A percentile compares a stretch with the other conserved stretches of the same genome.
These are phyloP conservation scores for Mormyrus iriodes DNA, from an alignment of 2,113 vertebrate genomes.

Conservation along the genomic window DNA sequence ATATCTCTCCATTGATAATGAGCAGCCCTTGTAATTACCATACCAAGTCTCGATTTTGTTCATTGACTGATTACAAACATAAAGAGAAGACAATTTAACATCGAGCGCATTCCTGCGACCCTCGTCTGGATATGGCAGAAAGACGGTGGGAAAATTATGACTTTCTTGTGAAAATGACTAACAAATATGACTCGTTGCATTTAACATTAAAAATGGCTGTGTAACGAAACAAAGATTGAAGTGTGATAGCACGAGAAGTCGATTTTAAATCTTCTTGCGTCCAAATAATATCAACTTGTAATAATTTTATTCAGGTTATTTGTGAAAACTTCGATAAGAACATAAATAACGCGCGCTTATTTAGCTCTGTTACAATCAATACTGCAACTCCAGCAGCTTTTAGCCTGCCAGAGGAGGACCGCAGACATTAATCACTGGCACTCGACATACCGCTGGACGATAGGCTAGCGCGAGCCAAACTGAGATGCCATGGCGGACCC, in stretches of 20 bases:
- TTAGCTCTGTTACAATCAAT: background rate
- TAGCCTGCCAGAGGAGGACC: background rate
- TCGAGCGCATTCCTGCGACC: background rate
- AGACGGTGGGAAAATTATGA: background rate
- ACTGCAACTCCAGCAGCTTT: background rate
- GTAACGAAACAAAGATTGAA: background rate
- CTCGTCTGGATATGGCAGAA: background rate
- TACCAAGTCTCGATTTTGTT: background rate
- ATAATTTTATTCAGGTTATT: background rate
- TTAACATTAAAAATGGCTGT: background rate
- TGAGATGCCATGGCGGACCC: background rate
- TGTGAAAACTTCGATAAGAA: background rate
- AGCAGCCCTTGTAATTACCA: background rate
- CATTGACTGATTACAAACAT: background rate
- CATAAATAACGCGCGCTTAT: background rate
- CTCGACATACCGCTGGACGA: background rate
- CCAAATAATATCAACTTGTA: background rate
- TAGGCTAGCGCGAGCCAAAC: background rate
- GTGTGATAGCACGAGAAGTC: background rate
- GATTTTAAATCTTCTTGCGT: background rate
- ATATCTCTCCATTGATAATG: background rate
- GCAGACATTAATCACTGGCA: background rate
- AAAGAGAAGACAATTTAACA: background rate
- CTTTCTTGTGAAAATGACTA: background rate
- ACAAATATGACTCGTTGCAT: background rate